A percentile compares a stretch with the other conserved stretches of the same genome.
Evolutionary conservation across 2,113 vertebrate genomes (phyloP).

Genomic region (Bubo bubo): DNA sequence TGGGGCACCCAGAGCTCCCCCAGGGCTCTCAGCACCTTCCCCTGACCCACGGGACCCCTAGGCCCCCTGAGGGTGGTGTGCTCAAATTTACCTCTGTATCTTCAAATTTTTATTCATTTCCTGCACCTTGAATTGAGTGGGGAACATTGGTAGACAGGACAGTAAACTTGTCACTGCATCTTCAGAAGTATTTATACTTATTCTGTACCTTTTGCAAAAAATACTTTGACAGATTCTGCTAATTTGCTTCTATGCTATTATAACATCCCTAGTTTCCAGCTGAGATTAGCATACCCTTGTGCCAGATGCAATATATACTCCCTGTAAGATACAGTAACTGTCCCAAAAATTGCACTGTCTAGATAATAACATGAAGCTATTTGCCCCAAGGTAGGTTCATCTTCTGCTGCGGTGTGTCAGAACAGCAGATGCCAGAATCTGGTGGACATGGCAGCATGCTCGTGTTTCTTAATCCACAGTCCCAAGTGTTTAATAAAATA

Average conservation of each 20-base stretch:
- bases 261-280: not conserved
- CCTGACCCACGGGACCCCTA: not conserved
- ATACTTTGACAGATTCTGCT: not conserved
- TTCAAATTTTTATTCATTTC: not conserved
- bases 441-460: rapidly evolving
- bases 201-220: not conserved
- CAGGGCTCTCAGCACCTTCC: rapidly evolving
- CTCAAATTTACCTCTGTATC: not conserved
- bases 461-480: not conserved
- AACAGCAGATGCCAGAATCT: not conserved
- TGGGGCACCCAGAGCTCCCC: rapidly evolving
- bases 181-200: not conserved
- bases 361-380: not conserved
- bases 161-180: too few relatives aligned
- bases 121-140: not conserved
- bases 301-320: not conserved
- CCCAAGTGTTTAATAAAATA: not conserved
- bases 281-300: not conserved
- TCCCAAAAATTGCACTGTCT: not conserved
- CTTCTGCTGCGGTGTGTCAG: not conserved
- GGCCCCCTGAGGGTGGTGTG: rapidly evolving
- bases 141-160: rapidly evolving
- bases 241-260: not conserved
- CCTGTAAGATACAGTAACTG: not conserved
- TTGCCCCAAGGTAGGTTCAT: not conserved